These are phyloP conservation scores for Notarius quadriscutis DNA, from an alignment of 2,113 vertebrate genomes.

Conservation along the genomic window DNA sequence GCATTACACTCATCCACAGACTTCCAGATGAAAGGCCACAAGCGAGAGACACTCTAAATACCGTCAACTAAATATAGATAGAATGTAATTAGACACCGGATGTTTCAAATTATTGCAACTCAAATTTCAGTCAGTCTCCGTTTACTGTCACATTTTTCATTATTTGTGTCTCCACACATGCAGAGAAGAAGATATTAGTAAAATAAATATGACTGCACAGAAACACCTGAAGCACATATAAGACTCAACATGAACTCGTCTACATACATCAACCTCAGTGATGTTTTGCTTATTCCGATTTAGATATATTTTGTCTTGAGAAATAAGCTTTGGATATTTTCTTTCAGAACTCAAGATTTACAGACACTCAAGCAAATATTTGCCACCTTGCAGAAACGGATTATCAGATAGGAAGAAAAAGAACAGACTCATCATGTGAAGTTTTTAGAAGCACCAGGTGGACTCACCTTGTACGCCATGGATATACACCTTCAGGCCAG, in stretches of 20 bases:
- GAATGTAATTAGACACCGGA: not conserved
- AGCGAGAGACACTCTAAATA: not conserved
- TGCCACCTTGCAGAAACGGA: no score
- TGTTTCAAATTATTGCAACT: not conserved
- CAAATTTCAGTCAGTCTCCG: not conserved
- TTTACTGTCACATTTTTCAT: not conserved
- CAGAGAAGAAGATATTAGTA: not conserved
- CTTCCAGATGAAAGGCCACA: not conserved
- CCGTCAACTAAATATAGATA: not conserved
- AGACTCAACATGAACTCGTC: not conserved
- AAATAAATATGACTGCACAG: not conserved
- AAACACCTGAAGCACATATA: not conserved
- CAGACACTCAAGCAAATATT: not conserved
- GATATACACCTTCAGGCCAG: conserved; percentile 71
- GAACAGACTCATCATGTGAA: no score
- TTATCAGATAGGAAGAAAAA: not conserved
- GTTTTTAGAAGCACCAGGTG: not conserved
- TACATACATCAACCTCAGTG: not conserved
- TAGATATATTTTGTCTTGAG: not conserved
- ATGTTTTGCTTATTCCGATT: not conserved
- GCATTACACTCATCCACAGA: not conserved
- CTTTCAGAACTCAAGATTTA: not conserved
- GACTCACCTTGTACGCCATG: conserved; percentile 76
- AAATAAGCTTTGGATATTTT: not conserved
- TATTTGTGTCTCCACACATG: not conserved